Evolutionary conservation across 1,140 invertebrate species (phyloP).

Genomic region (Achatina immaculata): DNA sequence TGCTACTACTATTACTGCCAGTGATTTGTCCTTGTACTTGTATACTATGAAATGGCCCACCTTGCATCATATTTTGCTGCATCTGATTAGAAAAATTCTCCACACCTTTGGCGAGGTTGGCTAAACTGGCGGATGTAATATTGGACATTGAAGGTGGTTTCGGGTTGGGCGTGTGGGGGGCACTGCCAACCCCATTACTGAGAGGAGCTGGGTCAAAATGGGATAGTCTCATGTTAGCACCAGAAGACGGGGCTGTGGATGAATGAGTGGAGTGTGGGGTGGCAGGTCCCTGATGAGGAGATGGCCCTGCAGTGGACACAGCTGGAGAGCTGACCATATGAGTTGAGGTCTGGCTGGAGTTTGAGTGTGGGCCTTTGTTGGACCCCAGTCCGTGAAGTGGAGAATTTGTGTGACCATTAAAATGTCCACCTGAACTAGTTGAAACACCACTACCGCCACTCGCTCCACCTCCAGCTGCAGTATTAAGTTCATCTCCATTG

Average conservation of each 20-base stretch:
- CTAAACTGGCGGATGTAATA: slow-evolving; percentile 69
- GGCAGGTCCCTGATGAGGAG: slow-evolving; percentile 44
- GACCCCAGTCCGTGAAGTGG: slow-evolving; percentile 29
- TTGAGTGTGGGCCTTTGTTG: slow-evolving; percentile 60
- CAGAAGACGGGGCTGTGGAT: slow-evolving; percentile 55
- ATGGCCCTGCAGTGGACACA: slow-evolving; percentile 24
- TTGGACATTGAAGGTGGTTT: slow-evolving; percentile 64
- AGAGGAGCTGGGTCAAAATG: slow-evolving; percentile 63
- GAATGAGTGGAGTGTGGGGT: slow-evolving; percentile 52
- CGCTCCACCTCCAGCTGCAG: not conserved
- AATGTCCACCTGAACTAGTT: not conserved
- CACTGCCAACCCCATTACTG: slow-evolving; percentile 42
- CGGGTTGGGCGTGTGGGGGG: slow-evolving; percentile 49
- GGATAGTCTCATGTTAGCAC: slow-evolving; percentile 63
- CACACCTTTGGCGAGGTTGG: slow-evolving; percentile 70
- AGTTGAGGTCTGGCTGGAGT: slow-evolving; percentile 64
- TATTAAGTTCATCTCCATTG: slow-evolving; percentile 36
- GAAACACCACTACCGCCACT: not conserved
- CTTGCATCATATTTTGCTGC: slow-evolving; percentile 71
- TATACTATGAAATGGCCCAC: slow-evolving; percentile 70
- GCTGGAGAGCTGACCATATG: slow-evolving; percentile 18
- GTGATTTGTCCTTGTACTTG: slow-evolving; percentile 65
- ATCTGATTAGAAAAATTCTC: slow-evolving; percentile 70
- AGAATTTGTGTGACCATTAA: slow-evolving; percentile 39
- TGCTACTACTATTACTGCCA: slow-evolving; percentile 28